phyloP scores from a whole-genome alignment of 2,888 invertebrate genomes.

The Apamea anceps region DNA sequence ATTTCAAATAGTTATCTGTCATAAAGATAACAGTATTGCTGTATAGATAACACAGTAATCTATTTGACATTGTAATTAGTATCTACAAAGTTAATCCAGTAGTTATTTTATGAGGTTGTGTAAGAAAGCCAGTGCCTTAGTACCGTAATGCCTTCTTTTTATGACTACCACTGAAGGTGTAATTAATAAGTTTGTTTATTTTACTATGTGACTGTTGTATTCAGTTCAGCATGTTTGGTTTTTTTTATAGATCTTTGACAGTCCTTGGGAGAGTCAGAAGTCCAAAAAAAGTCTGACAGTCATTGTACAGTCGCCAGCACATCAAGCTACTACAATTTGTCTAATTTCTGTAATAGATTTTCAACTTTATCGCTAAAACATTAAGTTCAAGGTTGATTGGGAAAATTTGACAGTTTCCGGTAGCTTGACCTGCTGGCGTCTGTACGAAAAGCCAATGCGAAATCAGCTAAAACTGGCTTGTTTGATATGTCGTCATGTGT shows the following conservation, averaged over 20 bases:
- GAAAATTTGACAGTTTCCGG: too few relatives aligned
- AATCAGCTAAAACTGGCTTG: too few relatives aligned
- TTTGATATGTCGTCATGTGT: too few relatives aligned
- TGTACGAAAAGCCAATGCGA: too few relatives aligned
- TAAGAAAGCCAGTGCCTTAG: slow-evolving; percentile 18
- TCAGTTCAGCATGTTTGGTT: not conserved
- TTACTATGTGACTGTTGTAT: slow-evolving; percentile 1
- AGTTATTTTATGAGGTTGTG: slow-evolving; percentile 5
- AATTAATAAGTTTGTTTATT: slow-evolving; percentile 23
- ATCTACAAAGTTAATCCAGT: slow-evolving; percentile 11
- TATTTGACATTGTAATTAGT: slow-evolving; percentile 12
- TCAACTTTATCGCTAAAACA: too few relatives aligned
- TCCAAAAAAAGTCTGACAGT: not conserved
- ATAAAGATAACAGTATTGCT: slow-evolving; percentile 43
- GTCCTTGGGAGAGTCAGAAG: not conserved
- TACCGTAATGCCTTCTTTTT: not conserved
- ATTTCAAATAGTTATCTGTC: slow-evolving; percentile 44
- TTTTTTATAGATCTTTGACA: not conserved
- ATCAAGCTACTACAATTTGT: too few relatives aligned
- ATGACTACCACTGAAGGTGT: not conserved
- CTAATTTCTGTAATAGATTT: too few relatives aligned
- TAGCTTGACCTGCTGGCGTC: too few relatives aligned
- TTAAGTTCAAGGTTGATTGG: too few relatives aligned
- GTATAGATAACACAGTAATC: slow-evolving; percentile 46
- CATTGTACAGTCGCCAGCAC: too few relatives aligned